Conservation (phyloP, 2,113 vertebrate species). For the Corythaeola cristata region DNA sequence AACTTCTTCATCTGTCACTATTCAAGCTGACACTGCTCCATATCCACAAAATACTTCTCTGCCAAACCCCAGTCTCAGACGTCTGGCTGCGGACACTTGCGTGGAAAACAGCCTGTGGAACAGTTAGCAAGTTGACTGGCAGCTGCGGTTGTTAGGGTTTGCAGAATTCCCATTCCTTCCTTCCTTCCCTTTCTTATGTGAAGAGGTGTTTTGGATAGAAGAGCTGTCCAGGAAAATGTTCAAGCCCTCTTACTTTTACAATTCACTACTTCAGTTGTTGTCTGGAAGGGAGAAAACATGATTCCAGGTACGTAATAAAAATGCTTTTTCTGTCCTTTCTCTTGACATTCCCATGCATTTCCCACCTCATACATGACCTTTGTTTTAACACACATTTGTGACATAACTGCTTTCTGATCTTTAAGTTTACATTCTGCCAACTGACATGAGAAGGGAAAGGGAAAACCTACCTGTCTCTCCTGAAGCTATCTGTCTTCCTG, state of each 20-base stretch:
- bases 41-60: not conserved
- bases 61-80: not conserved
- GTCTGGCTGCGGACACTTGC: not conserved
- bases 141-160: not conserved
- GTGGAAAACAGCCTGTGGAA: not conserved
- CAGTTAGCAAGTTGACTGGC: not conserved
- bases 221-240: not conserved
- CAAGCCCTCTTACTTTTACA: not conserved
- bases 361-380: not conserved
- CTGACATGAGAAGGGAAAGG: not conserved
- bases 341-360: not conserved
- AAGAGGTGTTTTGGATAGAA: not conserved
- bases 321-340: not conserved
- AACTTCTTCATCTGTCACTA: not conserved
- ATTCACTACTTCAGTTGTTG: not conserved
- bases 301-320: not conserved
- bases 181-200: not conserved
- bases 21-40: not conserved
- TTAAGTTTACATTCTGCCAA: not conserved
- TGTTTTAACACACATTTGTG: not conserved
- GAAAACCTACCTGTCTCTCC: not conserved
- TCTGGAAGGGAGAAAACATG: not conserved
- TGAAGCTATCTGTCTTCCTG: not conserved
- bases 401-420: not conserved
- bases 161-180: not conserved